Percentiles rank a stretch among this genome's conserved stretches.
phyloP scores from a whole-genome alignment of 2,888 invertebrate genomes.

The Augochlorella aurata region DNA sequence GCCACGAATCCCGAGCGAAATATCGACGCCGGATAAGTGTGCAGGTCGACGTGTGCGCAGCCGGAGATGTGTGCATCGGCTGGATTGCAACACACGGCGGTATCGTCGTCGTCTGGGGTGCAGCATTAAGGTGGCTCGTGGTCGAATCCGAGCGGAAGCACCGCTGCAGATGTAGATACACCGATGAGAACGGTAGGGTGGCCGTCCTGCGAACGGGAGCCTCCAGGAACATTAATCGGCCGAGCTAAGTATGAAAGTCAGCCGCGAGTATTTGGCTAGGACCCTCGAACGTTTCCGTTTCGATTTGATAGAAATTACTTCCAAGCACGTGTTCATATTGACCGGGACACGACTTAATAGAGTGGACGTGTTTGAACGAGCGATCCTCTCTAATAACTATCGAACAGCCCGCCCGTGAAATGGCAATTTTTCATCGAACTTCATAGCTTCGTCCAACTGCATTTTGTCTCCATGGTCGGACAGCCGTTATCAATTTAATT shows the following conservation, averaged over 20 bases:
- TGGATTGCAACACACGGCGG: slow-evolving; percentile 19
- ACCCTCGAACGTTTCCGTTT: slow-evolving; percentile 11
- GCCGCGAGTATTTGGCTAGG: slow-evolving; percentile 37
- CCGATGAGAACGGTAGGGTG: neutral
- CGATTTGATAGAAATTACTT: slow-evolving; percentile 45
- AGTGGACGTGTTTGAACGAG: slow-evolving; percentile 25
- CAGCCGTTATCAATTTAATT: neutral
- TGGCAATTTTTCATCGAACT: neutral
- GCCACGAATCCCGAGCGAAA: slow-evolving; percentile 9
- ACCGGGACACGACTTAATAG: slow-evolving; percentile 23
- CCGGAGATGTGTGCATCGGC: neutral
- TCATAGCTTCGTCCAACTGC: neutral
- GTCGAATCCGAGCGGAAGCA: slow-evolving; percentile 19
- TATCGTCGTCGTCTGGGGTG: slow-evolving; percentile 35
- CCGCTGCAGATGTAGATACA: slow-evolving; percentile 37
- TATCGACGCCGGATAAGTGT: slow-evolving; percentile 6
- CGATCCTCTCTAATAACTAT: neutral
- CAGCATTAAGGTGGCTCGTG: slow-evolving; percentile 36
- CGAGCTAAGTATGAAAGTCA: slow-evolving; percentile 33
- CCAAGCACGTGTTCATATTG: slow-evolving; percentile 36
- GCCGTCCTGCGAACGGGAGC: neutral
- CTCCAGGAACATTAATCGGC: slow-evolving; percentile 25
- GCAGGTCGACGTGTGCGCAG: neutral
- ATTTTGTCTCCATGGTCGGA: neutral
- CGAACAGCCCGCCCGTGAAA: neutral